Evolutionary conservation across 2,797 vertebrate genomes (phyloP).

Genomic region (Gorsachius magnificus): DNA sequence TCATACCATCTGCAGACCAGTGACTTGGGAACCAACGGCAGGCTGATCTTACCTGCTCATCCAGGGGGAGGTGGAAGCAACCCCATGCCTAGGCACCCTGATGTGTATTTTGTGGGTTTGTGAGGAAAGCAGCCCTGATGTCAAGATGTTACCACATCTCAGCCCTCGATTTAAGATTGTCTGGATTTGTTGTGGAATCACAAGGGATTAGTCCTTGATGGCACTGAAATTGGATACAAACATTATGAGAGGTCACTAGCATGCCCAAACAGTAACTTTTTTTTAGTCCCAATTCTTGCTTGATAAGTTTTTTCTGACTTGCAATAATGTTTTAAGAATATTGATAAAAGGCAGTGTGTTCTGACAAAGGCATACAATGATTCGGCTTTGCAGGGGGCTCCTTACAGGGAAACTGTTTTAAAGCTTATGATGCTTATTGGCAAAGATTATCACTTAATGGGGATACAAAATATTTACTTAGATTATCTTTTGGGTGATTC

Average conservation of each 20-base stretch:
- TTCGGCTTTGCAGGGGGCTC: not conserved
- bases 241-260: not conserved
- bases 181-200: not conserved
- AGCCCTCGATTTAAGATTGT: not conserved
- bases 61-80: not conserved
- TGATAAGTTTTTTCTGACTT: not conserved
- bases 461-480: not conserved
- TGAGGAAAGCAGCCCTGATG: not conserved
- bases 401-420: not conserved
- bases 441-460: not conserved
- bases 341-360: not conserved
- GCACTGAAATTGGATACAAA: not conserved
- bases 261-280: not conserved
- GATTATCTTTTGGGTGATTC: not conserved
- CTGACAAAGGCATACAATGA: not conserved
- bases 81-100: not conserved
- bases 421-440: not conserved
- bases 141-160: not conserved
- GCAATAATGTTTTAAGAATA: not conserved
- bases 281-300: not conserved
- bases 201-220: not conserved
- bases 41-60: not conserved
- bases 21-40: not conserved
- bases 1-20: not conserved
- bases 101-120: not conserved